These are phyloP conservation scores for Cheilosia scutellata DNA, from an alignment of 2,888 invertebrate species.

Conservation along the genomic window DNA sequence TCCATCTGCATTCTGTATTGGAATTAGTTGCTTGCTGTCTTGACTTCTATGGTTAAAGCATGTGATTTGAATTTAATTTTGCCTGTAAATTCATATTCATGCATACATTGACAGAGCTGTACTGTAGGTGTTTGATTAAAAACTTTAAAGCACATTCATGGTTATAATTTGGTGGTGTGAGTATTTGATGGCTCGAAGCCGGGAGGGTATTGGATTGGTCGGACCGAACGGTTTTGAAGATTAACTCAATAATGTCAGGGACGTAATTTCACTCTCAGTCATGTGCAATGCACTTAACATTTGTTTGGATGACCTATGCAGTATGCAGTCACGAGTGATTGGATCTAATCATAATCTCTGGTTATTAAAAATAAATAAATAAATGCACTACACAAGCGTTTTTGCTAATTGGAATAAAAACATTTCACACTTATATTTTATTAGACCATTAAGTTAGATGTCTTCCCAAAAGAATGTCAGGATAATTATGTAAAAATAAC, in stretches of 20 bases:
- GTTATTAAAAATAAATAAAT: no score
- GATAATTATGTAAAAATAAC: no score
- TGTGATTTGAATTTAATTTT: constrained; percentile 69
- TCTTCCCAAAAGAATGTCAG: no score
- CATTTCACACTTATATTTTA: no score
- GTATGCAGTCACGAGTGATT: not conserved
- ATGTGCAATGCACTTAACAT: not conserved
- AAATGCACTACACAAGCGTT: no score
- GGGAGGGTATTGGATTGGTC: constrained; percentile 12
- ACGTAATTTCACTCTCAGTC: constrained; percentile 38
- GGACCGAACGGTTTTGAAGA: constrained; percentile 40
- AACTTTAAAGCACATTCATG: constrained; percentile 27
- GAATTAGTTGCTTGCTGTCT: constrained; percentile 18
- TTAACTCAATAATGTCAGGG: constrained; percentile 52
- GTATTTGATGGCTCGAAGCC: constrained; percentile 20
- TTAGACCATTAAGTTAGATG: no score
- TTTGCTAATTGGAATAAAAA: no score
- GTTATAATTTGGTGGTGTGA: constrained; percentile 5
- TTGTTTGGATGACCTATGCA: not conserved
- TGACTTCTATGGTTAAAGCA: constrained; percentile 29
- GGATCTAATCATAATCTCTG: not conserved
- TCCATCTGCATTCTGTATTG: constrained; percentile 56
- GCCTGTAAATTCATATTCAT: not conserved
- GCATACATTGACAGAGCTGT: constrained; percentile 8
- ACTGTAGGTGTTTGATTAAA: constrained; percentile 14